Conservation (phyloP, 53 echinoderm and acorn worm species). For the Paracentrotus lividus region DNA sequence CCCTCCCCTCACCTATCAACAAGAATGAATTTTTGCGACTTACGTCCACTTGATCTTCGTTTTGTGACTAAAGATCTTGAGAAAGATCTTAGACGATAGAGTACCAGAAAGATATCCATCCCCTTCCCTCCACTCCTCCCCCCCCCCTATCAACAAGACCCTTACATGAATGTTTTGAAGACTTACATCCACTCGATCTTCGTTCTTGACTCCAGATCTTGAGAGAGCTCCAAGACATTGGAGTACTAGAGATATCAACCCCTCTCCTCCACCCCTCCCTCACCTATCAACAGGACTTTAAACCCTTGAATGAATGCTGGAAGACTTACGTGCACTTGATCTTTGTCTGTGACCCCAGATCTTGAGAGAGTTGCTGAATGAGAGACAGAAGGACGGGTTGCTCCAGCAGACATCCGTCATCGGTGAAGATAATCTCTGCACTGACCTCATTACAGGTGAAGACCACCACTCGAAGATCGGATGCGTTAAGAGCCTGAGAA, state of each 20-base stretch:
- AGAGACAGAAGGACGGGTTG: constrained; percentile 97
- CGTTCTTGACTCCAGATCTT: no score
- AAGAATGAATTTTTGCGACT: not conserved
- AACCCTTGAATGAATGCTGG: not conserved
- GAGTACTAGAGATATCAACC: no score
- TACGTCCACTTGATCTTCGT: constrained; percentile 92
- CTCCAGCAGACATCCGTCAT: constrained; percentile 86
- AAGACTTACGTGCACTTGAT: constrained; percentile 88
- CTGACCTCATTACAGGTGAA: constrained; percentile 88
- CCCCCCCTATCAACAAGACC: no score
- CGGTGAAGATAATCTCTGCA: constrained; percentile 80
- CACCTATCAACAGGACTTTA: no score
- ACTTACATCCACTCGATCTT: constrained; percentile 90
- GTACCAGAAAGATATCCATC: no score
- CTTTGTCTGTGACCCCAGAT: constrained; percentile 84
- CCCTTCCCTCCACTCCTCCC: no score
- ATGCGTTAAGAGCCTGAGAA: constrained; percentile 90
- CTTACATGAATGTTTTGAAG: no score
- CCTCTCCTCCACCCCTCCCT: no score
- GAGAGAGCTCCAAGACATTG: no score
- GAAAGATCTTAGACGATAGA: constrained; percentile 96
- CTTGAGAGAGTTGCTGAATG: constrained; percentile 98
- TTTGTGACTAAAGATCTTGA: constrained; percentile 85
- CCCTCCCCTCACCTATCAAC: no score
- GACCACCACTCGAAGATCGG: constrained; percentile 89